Conservation (phyloP, 2,113 vertebrate species). For the Anoplopoma fimbria region DNA sequence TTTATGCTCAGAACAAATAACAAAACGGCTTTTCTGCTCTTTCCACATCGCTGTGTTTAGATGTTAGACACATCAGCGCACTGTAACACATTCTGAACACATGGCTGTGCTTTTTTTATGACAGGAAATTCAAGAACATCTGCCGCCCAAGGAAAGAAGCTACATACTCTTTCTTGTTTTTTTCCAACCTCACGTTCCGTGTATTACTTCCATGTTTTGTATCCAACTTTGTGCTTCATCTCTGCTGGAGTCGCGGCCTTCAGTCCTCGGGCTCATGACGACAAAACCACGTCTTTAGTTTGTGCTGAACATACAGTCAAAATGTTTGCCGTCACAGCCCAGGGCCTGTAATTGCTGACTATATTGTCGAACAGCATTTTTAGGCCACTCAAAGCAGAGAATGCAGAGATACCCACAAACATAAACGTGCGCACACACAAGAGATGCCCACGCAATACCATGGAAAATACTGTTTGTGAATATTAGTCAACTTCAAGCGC, state of each 20-base stretch:
- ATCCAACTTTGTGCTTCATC: constrained; percentile 31
- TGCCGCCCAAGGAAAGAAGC: constrained; percentile 30
- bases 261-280: constrained; percentile 4
- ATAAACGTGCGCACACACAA: neutral
- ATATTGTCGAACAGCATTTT: constrained; percentile 46
- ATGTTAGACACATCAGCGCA: constrained; percentile 48
- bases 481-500: constrained; percentile 57
- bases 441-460: constrained; percentile 22
- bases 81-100: constrained; percentile 61
- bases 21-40: constrained; percentile 32
- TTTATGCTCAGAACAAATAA: constrained; percentile 20
- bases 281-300: constrained; percentile 32
- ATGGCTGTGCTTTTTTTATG: constrained; percentile 47
- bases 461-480: constrained; percentile 59
- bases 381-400: constrained; percentile 34
- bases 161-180: constrained; percentile 37
- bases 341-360: constrained; percentile 33
- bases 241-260: constrained; percentile 24
- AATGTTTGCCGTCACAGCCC: constrained; percentile 27
- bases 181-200: constrained; percentile 36
- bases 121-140: constrained; percentile 53
- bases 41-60: constrained; percentile 36
- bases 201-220: constrained; percentile 37
- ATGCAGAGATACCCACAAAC: constrained; percentile 39
- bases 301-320: constrained; percentile 38